Evolutionary conservation across 30 jellyfish, hydroid and myxozoan species (phyloP), one percentile per base, ranked within the genome.

Genomic region (Hydractinia echinata): DNA sequence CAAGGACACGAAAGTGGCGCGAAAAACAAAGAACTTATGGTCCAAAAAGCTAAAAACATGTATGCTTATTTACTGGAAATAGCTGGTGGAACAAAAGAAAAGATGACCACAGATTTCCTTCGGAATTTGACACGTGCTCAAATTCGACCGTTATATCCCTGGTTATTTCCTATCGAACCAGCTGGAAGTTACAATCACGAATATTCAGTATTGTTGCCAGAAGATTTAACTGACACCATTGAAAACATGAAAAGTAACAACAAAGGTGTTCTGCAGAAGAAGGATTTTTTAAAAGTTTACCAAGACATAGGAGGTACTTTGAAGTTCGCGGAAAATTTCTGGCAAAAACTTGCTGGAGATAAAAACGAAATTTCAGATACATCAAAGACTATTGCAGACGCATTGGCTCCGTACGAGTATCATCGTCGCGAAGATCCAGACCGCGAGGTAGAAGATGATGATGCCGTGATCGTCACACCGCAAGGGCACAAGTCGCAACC

Each of bases 171-270:
- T n/a, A 49, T 76, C 7, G 81, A 82, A 20, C 89, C 92, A 0
- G 79, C 92, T 18, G 82, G 82, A 52, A 67, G 79, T 14, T 88
- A 88, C 71, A 83, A 88, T 11, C 85, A 72, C 61, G 96, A 88
- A 79, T 82, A 81, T 53, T 76, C 79, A 30, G 71, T 66, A 8
- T 73, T 82, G 13, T 19, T 51, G 10, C 89, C 92, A 14, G 79
- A 70, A 16, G 86, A 82, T 53, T 74, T 88, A 11, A 74, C 77
- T 6, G 83, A 74, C 49, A 50, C 83, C 58, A 61, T 88, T 19
- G 61, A 83, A 18, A 61, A 61, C 10, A 30, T 84, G 8, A 64
- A 73, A 48, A 76, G 70, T 55, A n/a, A 60, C 72, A 79, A 84
- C 30, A 72, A 86, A 5, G 96, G 96, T 4, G 66, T 73, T 73